Evolutionary conservation across 2,113 vertebrate genomes (phyloP), one percentile per base, ranked within the genome.

Genomic region (Tachysurus vachellii): DNA sequence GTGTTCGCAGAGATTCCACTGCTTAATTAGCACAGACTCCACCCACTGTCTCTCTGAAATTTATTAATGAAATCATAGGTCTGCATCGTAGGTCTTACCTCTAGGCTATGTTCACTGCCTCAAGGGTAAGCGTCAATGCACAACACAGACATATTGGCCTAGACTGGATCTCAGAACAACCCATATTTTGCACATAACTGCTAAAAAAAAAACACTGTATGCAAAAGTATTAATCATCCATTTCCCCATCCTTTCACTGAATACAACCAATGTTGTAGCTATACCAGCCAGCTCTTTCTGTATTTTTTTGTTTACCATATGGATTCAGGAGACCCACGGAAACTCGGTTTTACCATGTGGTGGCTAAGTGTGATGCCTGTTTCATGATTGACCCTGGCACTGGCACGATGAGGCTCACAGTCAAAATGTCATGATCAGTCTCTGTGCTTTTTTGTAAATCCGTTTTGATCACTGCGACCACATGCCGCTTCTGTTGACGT

Each of bases 401-500:
- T 17, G 54, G 28, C 77, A 61, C 19, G 54, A 59, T 80, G 28
- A 80, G 8, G 77, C 54, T 80, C 54, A 31, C n/a, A 80, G 53
- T 80, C 76, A 80, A 59, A 59, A 59, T 59, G 28, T 36, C 54
- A 17, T 77, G 36, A 56, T 80, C 76, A 31, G 76, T 31, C 53
- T 56, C 53, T 57, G 16, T 56, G 14, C 16, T 80, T 57, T 57
- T 57, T 50, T 50, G 44, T 17, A 80, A 81, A 81, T 81, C 56
- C 79, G 0, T 81, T 81, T 44, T 61, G 56, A 81, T 81, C 56
- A 5, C 79, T 61, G 79, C 19, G 79, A 61, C 79, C 56, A 61
- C 79, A 61, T 81, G 53, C 56, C 36, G 56, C 31, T 81, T 81
- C 79, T 81, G 79, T 81, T 44, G 56, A 59, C 54, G 19, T 36